These are phyloP conservation scores for Drosophila parvula DNA, from an alignment of 1,140 invertebrate species.

Conservation along the genomic window DNA sequence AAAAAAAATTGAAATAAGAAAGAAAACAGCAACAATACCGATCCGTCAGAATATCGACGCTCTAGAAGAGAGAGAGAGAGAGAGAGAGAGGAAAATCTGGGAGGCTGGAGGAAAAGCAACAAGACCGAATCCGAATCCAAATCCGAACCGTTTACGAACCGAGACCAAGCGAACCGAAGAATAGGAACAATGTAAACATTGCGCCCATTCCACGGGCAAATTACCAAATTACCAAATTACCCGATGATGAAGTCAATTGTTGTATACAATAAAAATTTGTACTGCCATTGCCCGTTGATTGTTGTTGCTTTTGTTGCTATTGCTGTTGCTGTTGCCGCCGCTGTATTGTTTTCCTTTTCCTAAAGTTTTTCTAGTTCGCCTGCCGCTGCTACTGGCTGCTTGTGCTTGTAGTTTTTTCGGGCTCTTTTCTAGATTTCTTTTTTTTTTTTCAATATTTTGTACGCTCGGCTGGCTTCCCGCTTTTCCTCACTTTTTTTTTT, in stretches of 20 bases:
- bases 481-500: constrained; percentile 18
- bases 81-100: neutral
- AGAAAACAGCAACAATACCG: constrained; percentile 33
- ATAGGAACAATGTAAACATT: constrained; percentile 82
- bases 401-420: constrained; percentile 13
- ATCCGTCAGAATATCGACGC: constrained; percentile 21
- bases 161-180: constrained; percentile 3
- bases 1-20: constrained; percentile 29
- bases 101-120: constrained; percentile 15
- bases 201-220: constrained; percentile 62
- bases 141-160: neutral
- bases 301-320: constrained; percentile 25
- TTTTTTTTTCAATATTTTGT: constrained; percentile 48
- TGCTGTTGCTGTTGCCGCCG: constrained; percentile 20
- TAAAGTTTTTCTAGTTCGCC: constrained; percentile 64
- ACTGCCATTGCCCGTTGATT: no score
- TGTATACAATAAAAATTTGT: constrained; percentile 74
- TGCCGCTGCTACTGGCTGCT: neutral
- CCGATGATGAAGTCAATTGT: constrained; percentile 82
- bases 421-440: constrained; percentile 17
- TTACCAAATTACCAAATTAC: constrained; percentile 79
- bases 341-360: constrained; percentile 55
- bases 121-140: neutral
- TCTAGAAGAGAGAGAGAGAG: neutral
- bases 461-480: constrained; percentile 37